Evolutionary conservation across 2,797 vertebrate species (phyloP).

Genomic region (Morus bassanus): DNA sequence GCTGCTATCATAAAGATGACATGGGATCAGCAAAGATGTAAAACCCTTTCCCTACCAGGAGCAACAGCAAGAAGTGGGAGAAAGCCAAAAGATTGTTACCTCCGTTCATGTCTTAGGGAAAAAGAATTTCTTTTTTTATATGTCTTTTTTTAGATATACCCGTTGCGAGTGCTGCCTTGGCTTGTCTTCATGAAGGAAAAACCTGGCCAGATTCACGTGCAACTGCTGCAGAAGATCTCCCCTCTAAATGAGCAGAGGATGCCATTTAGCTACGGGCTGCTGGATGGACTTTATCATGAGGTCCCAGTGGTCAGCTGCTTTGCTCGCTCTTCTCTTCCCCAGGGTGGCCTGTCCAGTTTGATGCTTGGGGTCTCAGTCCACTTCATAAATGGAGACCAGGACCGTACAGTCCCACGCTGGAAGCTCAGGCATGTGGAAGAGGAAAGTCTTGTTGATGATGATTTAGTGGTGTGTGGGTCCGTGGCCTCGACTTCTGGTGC

Average conservation of each 20-base stretch:
- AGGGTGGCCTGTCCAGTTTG: conserved; percentile 76
- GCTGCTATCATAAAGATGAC: neutral
- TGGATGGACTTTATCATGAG: conserved; percentile 78
- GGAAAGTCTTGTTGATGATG: conserved; percentile 80
- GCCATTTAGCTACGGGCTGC: conserved; percentile 78
- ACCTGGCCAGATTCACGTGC: neutral
- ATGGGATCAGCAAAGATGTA: neutral
- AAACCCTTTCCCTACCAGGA: neutral
- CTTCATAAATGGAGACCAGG: conserved; percentile 74
- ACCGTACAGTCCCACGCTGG: conserved; percentile 71
- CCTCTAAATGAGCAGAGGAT: conserved; percentile 68
- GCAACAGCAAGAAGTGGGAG: neutral
- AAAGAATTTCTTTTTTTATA: neutral
- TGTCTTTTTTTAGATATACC: neutral
- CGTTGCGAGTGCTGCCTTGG: neutral
- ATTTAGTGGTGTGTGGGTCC: conserved; percentile 65
- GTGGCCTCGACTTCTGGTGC: conserved; percentile 76
- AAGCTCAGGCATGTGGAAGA: conserved; percentile 75
- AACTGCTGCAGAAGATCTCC: neutral
- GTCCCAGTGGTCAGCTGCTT: conserved; percentile 76
- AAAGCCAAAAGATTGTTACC: neutral
- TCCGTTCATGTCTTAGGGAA: neutral
- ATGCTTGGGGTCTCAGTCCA: conserved; percentile 45
- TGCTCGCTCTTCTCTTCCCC: conserved; percentile 57
- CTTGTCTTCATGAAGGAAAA: neutral